Conservation (phyloP, 2,113 vertebrate species). For the Tachysurus vachellii region DNA sequence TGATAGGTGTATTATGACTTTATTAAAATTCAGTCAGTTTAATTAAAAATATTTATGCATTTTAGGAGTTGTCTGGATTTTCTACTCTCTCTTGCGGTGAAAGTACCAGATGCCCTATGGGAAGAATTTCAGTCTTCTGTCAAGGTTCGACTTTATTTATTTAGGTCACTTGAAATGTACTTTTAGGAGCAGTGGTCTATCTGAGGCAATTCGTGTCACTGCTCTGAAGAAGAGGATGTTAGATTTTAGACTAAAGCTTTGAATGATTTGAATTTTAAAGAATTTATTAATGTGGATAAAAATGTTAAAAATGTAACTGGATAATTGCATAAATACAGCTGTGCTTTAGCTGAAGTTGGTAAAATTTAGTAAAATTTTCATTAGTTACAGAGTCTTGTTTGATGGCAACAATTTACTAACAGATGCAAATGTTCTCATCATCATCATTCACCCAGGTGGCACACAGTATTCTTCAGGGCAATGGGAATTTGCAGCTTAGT, state of each 20-base stretch:
- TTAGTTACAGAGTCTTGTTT: not conserved
- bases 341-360: not conserved
- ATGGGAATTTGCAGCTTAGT: conserved; percentile 86
- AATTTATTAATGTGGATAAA: not conserved
- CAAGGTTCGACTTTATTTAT: conserved; percentile 76
- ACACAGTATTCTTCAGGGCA: conserved; percentile 89
- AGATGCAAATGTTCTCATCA: not conserved
- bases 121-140: conserved; percentile 92
- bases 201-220: not conserved
- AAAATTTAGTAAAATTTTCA: not conserved
- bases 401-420: not conserved
- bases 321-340: not conserved
- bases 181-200: not conserved
- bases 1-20: not conserved
- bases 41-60: not conserved
- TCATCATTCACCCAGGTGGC: conserved; percentile 77
- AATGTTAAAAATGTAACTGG: not conserved
- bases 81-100: conserved; percentile 88
- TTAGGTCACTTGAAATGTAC: not conserved
- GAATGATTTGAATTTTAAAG: not conserved
- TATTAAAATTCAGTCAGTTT: not conserved
- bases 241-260: not conserved
- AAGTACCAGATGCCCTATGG: conserved; percentile 93
- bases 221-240: not conserved
- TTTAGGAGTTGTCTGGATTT: conserved; percentile 96